Evolutionary conservation across 2,797 vertebrate species (phyloP), one percentile per base, ranked within the genome.

Genomic region (Periophthalmus magnuspinnatus): DNA sequence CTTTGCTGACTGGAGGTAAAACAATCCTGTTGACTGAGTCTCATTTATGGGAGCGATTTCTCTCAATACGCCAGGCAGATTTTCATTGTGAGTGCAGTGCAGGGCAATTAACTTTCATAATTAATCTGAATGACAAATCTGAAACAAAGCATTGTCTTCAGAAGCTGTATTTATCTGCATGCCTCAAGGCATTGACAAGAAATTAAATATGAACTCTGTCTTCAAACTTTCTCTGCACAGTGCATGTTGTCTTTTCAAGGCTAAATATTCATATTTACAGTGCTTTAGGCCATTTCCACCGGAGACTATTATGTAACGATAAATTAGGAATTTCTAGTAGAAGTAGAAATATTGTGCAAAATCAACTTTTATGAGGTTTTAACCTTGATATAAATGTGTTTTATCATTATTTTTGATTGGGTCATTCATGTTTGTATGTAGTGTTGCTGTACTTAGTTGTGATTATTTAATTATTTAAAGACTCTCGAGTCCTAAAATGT

Each of bases 71-170:
- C 41, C 28, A 52, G 56, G 56, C 24, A 32, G 34, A 22, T 36
- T 52, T 68, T 16, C 56, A 57, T 52, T 75, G 50, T 48, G 48
- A 72, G 58, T 41, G 54, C 52, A 52, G 64, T 32, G 33, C 50
- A 8, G 32, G 48, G 52, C 70, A 79, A 87, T 89, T 88, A 88
- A 69, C 70, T 78, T 64, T 4, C 61, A 73, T 75, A 74, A 84
- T 86, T 81, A 88, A 76, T 78, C 78, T 41, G 65, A 8, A 14
- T 65, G 81, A 85, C 80, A 70, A 76, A 69, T 74, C 21, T 68
- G 67, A 81, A 76, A 68, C 21, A 70, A 56, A 75, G 81, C 72
- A 71, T 72, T 74, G 75, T 16, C 54, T 73, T 70, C 63, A 45
- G 21, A 24, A 50, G 66, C 70, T 75, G 19, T 57, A 63, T n/a